Percentiles rank a stretch among this genome's conserved stretches.
These are phyloP conservation scores for Nasonia giraulti DNA, from an alignment of 1,140 invertebrate genomes.

Conservation along the genomic window DNA sequence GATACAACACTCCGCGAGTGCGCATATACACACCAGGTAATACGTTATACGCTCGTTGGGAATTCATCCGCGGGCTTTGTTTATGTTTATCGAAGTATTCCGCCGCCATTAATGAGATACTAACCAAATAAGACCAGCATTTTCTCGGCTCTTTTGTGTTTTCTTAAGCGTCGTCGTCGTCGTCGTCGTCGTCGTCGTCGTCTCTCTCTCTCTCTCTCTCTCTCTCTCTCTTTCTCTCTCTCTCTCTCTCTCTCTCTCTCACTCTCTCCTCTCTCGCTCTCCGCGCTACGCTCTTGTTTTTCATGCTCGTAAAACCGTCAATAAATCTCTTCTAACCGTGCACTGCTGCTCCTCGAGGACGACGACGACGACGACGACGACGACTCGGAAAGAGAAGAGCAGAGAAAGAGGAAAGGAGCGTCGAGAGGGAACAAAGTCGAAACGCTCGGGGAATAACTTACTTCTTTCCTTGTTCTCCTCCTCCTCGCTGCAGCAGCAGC, in stretches of 20 bases:
- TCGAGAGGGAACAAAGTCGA: conserved; percentile 12
- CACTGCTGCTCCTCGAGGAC: neutral
- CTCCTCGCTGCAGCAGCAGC: neutral
- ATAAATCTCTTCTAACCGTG: conserved; percentile 1
- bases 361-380: neutral
- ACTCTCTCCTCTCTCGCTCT: neutral
- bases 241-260: neutral
- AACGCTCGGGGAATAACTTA: neutral
- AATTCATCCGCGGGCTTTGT: neutral
- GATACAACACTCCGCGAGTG: neutral
- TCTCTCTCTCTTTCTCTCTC: too few species aligned
- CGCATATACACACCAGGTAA: too few species aligned
- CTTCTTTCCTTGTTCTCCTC: neutral
- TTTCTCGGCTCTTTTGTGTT: neutral
- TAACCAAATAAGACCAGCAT: neutral
- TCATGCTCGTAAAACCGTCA: conserved; percentile 3
- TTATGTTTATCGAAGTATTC: neutral
- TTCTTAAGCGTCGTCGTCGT: neutral
- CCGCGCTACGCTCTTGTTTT: neutral
- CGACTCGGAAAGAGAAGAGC: neutral
- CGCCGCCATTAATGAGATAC: neutral
- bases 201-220: too few species aligned
- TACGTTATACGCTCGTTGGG: neutral
- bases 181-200: too few species aligned
- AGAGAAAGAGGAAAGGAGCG: conserved; percentile 20